Evolutionary conservation across 2,888 invertebrate genomes (phyloP).

Genomic region (Synanthedon tipuliformis): DNA sequence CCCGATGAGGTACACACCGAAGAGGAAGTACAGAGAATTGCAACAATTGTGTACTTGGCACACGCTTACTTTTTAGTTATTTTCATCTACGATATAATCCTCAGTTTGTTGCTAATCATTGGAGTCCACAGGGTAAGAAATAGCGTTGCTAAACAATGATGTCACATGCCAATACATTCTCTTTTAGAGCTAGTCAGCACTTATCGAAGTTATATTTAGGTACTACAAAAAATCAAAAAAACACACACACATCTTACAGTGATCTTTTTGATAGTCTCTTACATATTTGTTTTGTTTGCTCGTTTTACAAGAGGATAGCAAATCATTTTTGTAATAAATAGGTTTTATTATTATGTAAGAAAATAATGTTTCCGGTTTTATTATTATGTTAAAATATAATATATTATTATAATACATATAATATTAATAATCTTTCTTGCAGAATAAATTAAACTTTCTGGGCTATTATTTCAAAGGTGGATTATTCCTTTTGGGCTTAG

Average conservation of each 20-base stretch:
- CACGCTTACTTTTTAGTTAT: slow-evolving; percentile 42
- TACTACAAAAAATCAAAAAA: too few relatives aligned
- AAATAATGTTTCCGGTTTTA: not conserved
- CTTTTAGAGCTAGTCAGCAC: too few relatives aligned
- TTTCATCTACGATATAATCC: slow-evolving; percentile 31
- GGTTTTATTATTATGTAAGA: too few relatives aligned
- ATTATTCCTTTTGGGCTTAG: slow-evolving; percentile 31
- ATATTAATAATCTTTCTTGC: slow-evolving; percentile 16
- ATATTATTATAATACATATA: not conserved
- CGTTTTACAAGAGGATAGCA: too few relatives aligned
- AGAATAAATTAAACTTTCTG: slow-evolving; percentile 35
- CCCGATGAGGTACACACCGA: slow-evolving; percentile 25
- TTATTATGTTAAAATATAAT: too few relatives aligned
- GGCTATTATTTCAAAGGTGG: slow-evolving; percentile 37
- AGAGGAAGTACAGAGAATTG: slow-evolving; percentile 25
- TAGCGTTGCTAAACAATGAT: not conserved
- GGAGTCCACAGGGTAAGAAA: slow-evolving; percentile 44
- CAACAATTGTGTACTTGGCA: slow-evolving; percentile 40
- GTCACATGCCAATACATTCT: too few relatives aligned
- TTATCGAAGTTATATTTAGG: too few relatives aligned
- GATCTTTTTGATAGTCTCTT: too few relatives aligned
- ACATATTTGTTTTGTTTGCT: too few relatives aligned
- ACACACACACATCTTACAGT: too few relatives aligned
- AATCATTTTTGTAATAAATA: too few relatives aligned
- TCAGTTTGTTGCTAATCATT: slow-evolving; percentile 37